phyloP scores from a whole-genome alignment of 1,140 invertebrate species.

The Bombus impatiens region DNA sequence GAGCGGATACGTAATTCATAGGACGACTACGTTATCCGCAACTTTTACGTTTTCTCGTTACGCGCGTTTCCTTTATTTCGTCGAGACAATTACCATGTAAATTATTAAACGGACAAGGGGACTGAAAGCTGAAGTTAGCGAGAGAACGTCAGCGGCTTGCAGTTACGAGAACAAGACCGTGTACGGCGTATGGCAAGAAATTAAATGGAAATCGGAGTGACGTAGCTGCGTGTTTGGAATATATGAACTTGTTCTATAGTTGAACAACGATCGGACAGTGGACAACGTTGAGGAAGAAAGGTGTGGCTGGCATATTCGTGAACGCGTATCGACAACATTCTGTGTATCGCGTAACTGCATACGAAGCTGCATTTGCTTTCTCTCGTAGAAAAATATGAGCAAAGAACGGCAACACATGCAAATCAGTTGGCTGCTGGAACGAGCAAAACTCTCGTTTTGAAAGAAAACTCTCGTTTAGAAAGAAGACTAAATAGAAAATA shows the following conservation, averaged over 20 bases:
- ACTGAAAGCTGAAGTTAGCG: background rate
- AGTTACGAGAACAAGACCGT: background rate
- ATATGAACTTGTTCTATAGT: background rate
- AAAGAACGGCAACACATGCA: too few species aligned
- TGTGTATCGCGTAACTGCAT: background rate
- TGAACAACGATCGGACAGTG: background rate
- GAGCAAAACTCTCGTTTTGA: too few species aligned
- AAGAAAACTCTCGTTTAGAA: too few species aligned
- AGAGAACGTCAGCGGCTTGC: background rate
- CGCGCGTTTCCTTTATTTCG: background rate
- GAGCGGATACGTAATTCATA: too few species aligned
- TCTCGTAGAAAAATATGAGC: too few species aligned
- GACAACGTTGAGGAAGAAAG: background rate
- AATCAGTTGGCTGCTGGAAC: too few species aligned
- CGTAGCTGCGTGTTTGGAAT: slow-evolving; percentile 29
- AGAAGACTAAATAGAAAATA: too few species aligned
- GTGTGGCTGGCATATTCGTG: slow-evolving; percentile 9
- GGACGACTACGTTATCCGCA: too few species aligned
- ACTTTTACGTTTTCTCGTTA: background rate
- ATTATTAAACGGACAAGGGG: background rate
- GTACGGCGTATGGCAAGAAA: background rate
- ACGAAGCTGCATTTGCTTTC: background rate
- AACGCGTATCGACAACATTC: background rate
- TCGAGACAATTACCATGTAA: background rate
- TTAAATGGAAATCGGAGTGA: slow-evolving; percentile 29